Conservation (phyloP, 2,113 vertebrate genomes). For the Tachuris rubrigastra region DNA sequence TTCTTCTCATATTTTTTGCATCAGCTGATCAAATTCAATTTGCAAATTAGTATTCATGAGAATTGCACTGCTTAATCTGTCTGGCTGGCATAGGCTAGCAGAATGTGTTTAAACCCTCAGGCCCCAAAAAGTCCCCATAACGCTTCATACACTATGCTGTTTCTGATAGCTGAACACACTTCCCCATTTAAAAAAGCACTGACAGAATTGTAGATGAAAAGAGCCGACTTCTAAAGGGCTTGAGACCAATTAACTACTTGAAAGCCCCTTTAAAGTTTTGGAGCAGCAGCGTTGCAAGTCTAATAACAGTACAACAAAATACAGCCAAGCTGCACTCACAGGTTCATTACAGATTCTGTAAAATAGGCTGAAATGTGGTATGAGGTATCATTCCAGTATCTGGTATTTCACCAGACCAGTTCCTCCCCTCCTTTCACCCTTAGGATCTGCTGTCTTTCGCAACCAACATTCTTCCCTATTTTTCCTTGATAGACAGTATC, state of each 20-base stretch:
- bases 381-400: background rate
- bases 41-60: background rate
- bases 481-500: conserved; percentile 82
- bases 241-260: background rate
- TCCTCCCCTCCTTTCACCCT: background rate
- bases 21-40: background rate
- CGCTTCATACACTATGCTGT: background rate
- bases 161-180: background rate
- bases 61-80: background rate
- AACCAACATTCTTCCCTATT: background rate
- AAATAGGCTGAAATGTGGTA: background rate
- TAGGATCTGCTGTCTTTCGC: background rate
- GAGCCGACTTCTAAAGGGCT: background rate
- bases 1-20: background rate
- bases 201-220: background rate
- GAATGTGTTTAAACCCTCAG: background rate
- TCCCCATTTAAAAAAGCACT: background rate
- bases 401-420: background rate
- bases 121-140: background rate
- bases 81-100: background rate
- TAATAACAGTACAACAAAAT: background rate
- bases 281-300: background rate
- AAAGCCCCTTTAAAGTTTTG: background rate
- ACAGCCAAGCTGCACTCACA: background rate
- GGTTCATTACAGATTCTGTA: background rate